Evolutionary conservation across 2,888 invertebrate genomes (phyloP), one percentile per base, ranked within the genome.

Genomic region (Cerastis leucographa): DNA sequence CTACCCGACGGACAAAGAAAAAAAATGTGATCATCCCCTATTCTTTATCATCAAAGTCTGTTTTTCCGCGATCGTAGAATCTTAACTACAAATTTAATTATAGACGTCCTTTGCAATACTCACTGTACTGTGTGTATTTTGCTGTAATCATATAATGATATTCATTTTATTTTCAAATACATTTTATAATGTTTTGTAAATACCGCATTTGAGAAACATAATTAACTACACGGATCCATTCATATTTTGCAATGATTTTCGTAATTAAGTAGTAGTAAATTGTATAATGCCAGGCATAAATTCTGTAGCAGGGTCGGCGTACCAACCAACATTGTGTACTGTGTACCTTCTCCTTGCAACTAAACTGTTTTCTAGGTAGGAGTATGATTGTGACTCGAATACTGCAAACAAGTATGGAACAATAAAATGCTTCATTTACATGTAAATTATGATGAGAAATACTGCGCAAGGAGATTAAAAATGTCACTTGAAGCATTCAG

Each of bases 381-480:
- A 68, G 35, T 49, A 83, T 71, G 42, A 68, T 78, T 73, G 61
- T 51, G 46, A 6, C 70, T 64, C 35, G 19, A 70, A 71, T 42
- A 61, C 71, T 49, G 40, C 49, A 65, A 74, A 83, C 70, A 62
- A 54, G 74, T 42, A 71, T 83, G 46, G 12, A 74, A 74, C 65
- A 56, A 56, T 68, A 83, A 79, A 80, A 75, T 72, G 44, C 29
- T 71, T n/a, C 69, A 83, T 83, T 83, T 56, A 29, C 84, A 83
- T 83, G 70, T 83, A 80, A 83, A 83, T 80, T 83, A 76, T 80
- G 71, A 83, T 83, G 76, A 69, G 81, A 80, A 75, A 80, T 70
- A 80, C 56, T 42, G 22, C 11, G 62, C 71, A 75, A 75, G 75
- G 75, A 72, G 61, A 78, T 81, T 76, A 85, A 78, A 66, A 78